A percentile compares a stretch with the other conserved stretches of the same genome.
phyloP scores from a whole-genome alignment of 2,888 invertebrate species.

The Chironomus riparius region DNA sequence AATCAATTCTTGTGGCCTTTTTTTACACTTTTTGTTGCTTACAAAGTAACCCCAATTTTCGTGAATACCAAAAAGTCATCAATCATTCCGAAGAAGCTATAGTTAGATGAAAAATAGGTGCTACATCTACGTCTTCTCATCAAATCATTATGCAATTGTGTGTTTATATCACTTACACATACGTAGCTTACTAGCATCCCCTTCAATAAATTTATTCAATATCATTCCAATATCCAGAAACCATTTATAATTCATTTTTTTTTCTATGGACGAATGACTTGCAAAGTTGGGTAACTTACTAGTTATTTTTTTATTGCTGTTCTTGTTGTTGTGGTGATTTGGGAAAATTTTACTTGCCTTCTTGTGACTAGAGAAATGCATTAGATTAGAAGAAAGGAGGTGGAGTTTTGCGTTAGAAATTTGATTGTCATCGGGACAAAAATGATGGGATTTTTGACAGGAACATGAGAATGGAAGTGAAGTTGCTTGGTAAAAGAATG shows the following conservation, averaged over 20 bases:
- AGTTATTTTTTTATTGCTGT: too few relatives aligned
- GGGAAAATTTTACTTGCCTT: too few relatives aligned
- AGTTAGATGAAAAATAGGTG: slow-evolving; percentile 1
- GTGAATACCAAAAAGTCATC: slow-evolving; percentile 19
- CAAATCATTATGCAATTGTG: background rate
- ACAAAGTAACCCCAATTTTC: background rate
- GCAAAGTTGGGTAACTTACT: too few relatives aligned
- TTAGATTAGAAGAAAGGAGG: too few relatives aligned
- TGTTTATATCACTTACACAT: background rate
- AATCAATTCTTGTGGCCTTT: background rate
- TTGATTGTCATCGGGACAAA: too few relatives aligned
- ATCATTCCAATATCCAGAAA: background rate
- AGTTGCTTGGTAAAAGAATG: too few relatives aligned
- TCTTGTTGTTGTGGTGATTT: too few relatives aligned
- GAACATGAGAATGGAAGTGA: too few relatives aligned
- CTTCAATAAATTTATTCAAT: background rate
- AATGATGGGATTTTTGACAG: too few relatives aligned
- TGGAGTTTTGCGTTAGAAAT: too few relatives aligned
- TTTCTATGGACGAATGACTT: too few relatives aligned
- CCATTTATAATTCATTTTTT: background rate
- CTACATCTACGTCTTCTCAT: background rate
- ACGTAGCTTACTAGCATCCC: background rate
- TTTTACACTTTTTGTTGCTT: background rate
- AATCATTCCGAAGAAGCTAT: slow-evolving; percentile 13
- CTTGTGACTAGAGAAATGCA: too few relatives aligned